Evolutionary conservation across 2,113 vertebrate species (phyloP), one percentile per base, ranked within the genome.

Genomic region (Colossoma macropomum): DNA sequence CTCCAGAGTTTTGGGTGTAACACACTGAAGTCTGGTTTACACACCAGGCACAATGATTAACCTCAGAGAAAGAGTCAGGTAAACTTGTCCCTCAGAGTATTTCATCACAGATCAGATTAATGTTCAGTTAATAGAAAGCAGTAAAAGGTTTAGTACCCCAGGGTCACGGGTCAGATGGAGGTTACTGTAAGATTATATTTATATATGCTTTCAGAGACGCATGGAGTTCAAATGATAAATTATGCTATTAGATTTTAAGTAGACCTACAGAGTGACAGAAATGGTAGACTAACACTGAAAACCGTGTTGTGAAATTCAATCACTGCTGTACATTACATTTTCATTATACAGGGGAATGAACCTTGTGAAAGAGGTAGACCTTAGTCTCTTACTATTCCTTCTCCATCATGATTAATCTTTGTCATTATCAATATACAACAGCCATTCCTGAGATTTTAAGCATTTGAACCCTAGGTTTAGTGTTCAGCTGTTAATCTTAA

Each of bases 11-110:
- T 89, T 84, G 88, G 89, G 80, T 75, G 87, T 87, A 90, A 62
- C 87, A 88, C 78, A 89, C 77, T 85, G 86, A 82, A 90, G 88
- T 89, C 87, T 87, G 90, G 85, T 90, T 90, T 89, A 91, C 89
- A 91, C 90, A 90, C 83, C 27, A 75, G 63, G 65, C 63, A 34
- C 59, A 13, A 27, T 62, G 76, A 84, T 88, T 91, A 62, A 62
- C 59, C 59, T 25, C 59, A 25, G 1, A 7, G 59, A 62, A 62
- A 1, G 68, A 41, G 38, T 75, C n/a, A 13, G 56, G 7, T 60
- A 56, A n/a, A 76, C 56, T n/a, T 63, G 15, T 60, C 19, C 21
- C 59, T 80, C 54, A 48, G 19, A 25, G 19, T 16, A 30, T 28
- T 56, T 68, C 50, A 74, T 75, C 48, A 41, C 50, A 0, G 41